Percentiles rank a stretch among this genome's conserved stretches.
Evolutionary conservation across 2,888 invertebrate species (phyloP).

Genomic region (Oscheius sp.): DNA sequence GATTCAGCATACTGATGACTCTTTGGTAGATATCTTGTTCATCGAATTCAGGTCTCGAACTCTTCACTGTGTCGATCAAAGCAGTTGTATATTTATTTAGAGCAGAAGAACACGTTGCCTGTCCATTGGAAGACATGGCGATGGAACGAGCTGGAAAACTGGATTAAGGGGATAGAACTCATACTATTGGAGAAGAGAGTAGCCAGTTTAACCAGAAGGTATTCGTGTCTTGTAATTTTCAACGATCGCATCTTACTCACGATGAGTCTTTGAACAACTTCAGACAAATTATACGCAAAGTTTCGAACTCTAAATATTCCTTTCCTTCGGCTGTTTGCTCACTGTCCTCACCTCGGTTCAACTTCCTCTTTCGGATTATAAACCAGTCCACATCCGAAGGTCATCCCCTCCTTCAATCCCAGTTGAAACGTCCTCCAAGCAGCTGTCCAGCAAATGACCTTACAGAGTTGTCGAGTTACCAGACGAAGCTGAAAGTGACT

Average conservation of each 20-base stretch:
- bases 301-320: conserved; percentile 33
- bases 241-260: conserved; percentile 27
- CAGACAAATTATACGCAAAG: conserved; percentile 30
- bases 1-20: neutral
- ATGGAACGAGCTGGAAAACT: neutral
- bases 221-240: conserved; percentile 31
- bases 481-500: conserved; percentile 24
- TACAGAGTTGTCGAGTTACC: conserved; percentile 38
- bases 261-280: conserved; percentile 26
- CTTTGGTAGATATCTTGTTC: neutral
- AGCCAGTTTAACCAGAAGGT: conserved; percentile 33
- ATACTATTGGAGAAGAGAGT: conserved; percentile 33
- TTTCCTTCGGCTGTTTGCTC: too few species aligned
- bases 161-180: neutral
- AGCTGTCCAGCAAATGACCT: conserved; percentile 38
- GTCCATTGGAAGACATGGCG: neutral
- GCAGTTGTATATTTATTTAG: conserved; percentile 10
- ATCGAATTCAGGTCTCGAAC: neutral
- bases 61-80: neutral
- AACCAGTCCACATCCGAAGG: conserved; percentile 36
- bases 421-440: conserved; percentile 34
- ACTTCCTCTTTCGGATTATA: conserved; percentile 36
- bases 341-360: too few species aligned
- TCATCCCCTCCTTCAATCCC: conserved; percentile 7
- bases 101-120: neutral